phyloP scores from a whole-genome alignment of 1,140 invertebrate genomes.

The Wasmannia auropunctata region DNA sequence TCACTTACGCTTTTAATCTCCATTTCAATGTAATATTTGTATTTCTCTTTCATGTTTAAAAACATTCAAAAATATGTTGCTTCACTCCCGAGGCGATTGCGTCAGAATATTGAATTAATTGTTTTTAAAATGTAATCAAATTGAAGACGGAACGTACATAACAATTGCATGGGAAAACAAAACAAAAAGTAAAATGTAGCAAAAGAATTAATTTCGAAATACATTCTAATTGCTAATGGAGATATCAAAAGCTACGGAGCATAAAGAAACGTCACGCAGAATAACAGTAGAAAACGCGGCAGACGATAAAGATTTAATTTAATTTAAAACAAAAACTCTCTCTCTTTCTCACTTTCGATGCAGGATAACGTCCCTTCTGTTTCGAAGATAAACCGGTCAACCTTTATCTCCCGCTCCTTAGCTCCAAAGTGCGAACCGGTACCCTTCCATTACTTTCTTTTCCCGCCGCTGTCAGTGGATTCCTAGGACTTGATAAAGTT shows the following conservation, averaged over 20 bases:
- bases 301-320: constrained; percentile 65
- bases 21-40: constrained; percentile 6
- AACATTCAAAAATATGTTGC: constrained; percentile 12
- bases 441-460: constrained; percentile 68
- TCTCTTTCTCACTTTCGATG: constrained; percentile 58
- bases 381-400: constrained; percentile 65
- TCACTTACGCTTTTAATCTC: neutral
- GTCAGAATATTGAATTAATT: neutral
- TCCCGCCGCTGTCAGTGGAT: constrained; percentile 37
- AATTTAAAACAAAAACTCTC: constrained; percentile 44
- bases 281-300: neutral
- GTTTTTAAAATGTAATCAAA: neutral
- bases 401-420: constrained; percentile 59
- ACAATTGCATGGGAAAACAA: neutral
- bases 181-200: neutral
- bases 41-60: neutral
- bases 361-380: constrained; percentile 63
- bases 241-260: neutral
- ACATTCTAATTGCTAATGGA: neutral
- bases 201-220: neutral
- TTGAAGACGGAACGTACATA: neutral
- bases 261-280: neutral
- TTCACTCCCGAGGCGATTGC: neutral
- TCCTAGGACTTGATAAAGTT: constrained; percentile 64
- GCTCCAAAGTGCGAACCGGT: constrained; percentile 61